Base-by-base conservation (phyloP, 2,888 invertebrate species). In the Tryphoninae sp. region DNA sequence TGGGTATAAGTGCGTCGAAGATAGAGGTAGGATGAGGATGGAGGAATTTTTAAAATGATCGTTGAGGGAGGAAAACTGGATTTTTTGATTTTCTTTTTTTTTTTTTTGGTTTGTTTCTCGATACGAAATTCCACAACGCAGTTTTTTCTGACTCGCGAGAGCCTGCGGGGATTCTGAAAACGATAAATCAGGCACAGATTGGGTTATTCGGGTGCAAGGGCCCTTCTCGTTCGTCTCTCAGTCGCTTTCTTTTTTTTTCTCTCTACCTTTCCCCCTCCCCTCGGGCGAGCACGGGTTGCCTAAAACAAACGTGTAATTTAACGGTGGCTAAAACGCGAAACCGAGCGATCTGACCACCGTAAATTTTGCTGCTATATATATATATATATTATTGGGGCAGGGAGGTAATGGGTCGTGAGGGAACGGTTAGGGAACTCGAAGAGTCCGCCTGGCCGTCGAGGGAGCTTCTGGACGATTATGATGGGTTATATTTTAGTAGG, bases 241-340 rank as follows among this genome's bases (percentile, higher is more conserved):
- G 73, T 19, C 42, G 62, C 42, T n/a, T 61, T 40, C 13, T 49
- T 23, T 49, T 64, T 19, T 72, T 76, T 42, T 78, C 49, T n/a
- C 33, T 33, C 64, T 55, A 42, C 58, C 33, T 42, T 64, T 23
- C 64, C 23, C 19, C 45, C 45, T 58, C 64, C 42, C 40, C 45
- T 40, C 67, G 19, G 55, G 40, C 67, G 42, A 62, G 65, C 45
- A 13, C 45, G 16, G 85, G 86, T 83, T 84, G 79, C 55, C 78
- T 88, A 86, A 89, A 90, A 90, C 89, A 90, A 90, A 91, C 91
- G 88, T 91, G 88, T 90, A 91, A 91, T 91, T 91, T 91, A 90
- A 87, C 90, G 88, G 90, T 91, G 90, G 90, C 90, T 86, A 86
- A 86, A 87, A 86, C 84, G 86, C 83, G 84, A 83, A 82, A 83